phyloP scores from a whole-genome alignment of 2,113 vertebrate species.

The Paramormyrops kingsleyae region DNA sequence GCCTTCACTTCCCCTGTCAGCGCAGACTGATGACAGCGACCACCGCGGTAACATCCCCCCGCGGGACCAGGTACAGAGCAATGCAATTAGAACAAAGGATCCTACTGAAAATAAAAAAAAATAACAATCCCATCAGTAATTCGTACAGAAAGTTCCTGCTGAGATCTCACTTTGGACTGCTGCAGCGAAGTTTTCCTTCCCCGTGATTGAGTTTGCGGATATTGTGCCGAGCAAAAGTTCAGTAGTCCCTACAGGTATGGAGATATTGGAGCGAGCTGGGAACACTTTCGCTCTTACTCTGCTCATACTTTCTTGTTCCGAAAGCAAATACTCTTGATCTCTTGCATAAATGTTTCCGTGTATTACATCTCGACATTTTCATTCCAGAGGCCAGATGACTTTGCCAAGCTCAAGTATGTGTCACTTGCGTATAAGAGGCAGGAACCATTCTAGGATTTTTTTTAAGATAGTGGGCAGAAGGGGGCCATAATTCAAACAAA shows the following conservation, averaged over 20 bases:
- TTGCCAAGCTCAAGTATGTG: background rate
- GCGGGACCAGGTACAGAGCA: constrained; percentile 56
- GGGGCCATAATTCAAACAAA: background rate
- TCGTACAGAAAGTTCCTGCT: constrained; percentile 7
- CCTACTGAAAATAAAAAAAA: constrained; percentile 58
- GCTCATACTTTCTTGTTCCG: background rate
- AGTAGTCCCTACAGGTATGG: background rate
- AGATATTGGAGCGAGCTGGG: background rate
- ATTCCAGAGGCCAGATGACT: background rate
- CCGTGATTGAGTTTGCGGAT: background rate
- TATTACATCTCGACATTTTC: background rate
- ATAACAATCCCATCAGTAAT: constrained; percentile 55
- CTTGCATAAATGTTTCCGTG: background rate
- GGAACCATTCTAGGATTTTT: background rate
- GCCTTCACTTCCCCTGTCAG: constrained; percentile 55
- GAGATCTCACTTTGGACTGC: background rate
- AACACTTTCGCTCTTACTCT: background rate
- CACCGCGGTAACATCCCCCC: constrained; percentile 54
- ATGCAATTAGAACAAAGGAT: constrained; percentile 71
- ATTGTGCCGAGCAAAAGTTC: background rate
- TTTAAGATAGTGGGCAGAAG: background rate
- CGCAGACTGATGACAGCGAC: constrained; percentile 68
- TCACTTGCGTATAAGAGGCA: background rate
- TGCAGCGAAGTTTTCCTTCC: background rate
- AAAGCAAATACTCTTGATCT: background rate